Base-by-base conservation (phyloP, 2,113 vertebrate species). In the Cyrtonyx montezumae region DNA sequence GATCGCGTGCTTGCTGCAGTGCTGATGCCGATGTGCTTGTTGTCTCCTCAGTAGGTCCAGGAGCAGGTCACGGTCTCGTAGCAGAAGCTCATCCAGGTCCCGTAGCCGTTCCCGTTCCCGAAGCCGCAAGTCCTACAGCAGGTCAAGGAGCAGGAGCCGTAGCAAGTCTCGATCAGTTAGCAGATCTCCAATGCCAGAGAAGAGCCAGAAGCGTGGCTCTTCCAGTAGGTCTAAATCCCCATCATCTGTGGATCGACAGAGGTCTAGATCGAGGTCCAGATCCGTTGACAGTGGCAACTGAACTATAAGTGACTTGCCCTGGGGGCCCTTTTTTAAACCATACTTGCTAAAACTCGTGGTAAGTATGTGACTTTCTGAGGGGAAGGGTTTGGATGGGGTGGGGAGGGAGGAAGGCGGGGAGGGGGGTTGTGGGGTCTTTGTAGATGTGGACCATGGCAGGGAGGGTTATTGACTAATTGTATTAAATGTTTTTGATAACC, bases 201-300 rank as follows among this genome's bases (percentile, higher is more conserved):
- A 99, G 97, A 98, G 98, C 79, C 94, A 98, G 83, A 99, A 99
- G 87, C 98, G 97, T 15, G 97, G 93, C 94, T 98, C 95, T 91
- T 98, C 97, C 69, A 98, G 98, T 84, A 98, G 97, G 93, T 98
- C 98, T 40, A 98, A 98, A 88, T 98, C 98, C 58, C 97, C 98
- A 0, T 98, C 98, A 10, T 98, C 98, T 13, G 98, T 97, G 42
- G 98, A 98, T 37, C 97, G 97, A 8, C 98, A 98, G 40, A 98
- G 98, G 15, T 98, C 98, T 14, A 94, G 98, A 15, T 98, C 98
- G 1, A 96, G 98, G 51, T 99, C 99, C 74, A 98, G 97, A 83
- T 99, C 99, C 69, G 98, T 98, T 76, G 98, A 99, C 96, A 99
- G 98, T 97, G 98, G 98, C 96, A 98, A 98, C 96, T 99, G 98